Base-by-base conservation (phyloP, 2,113 vertebrate species). In the Zosterops lateralis region DNA sequence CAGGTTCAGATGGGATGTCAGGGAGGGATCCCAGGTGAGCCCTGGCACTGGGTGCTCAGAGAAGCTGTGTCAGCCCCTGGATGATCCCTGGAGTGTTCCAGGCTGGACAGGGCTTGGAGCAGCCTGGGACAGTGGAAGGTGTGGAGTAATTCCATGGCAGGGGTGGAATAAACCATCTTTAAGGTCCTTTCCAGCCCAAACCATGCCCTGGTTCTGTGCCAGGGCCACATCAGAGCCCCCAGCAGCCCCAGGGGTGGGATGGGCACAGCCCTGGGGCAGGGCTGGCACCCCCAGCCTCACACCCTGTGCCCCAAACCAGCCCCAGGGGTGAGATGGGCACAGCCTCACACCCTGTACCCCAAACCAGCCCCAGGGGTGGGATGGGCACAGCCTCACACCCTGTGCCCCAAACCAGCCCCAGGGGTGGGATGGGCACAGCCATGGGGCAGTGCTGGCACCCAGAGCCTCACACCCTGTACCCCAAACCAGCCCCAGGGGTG, bases 1-100 rank as follows among this genome's bases (percentile, higher is more conserved):
- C 45, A 54, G 40, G 10, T 31, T 38, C 9, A n/a, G 5, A 28
- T 0, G n/a, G 38, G 29, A 7, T 17, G 4, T 4, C 16, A 9
- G 68, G 60, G 79, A 53, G 53, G 17, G 47, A 61, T 38, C 2
- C 16, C 5, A 2, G 42, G 40, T 0, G 0, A 64, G 65, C 24
- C 47, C 56, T 40, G 73, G 73, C 48, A 54, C 56, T 57, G 57
- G 32, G 17, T 36, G 29, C 16, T 16, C 74, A 71, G 11, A 28
- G 32, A 0, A 73, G 58, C 58, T 50, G 44, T 7, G 75, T 44
- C 50, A 73, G 67, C 36, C 31, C 57, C 66, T 50, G 53, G 34
- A 50, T 10, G 34, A 57, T 10, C 57, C 25, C 74, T 57, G 75
- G 17, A 0, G 4, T 51, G 34, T 3, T 13, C 36, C 51, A 36